These are phyloP conservation scores for Spondyliosoma cantharus DNA, from an alignment of 2,797 vertebrate species.

Conservation along the genomic window DNA sequence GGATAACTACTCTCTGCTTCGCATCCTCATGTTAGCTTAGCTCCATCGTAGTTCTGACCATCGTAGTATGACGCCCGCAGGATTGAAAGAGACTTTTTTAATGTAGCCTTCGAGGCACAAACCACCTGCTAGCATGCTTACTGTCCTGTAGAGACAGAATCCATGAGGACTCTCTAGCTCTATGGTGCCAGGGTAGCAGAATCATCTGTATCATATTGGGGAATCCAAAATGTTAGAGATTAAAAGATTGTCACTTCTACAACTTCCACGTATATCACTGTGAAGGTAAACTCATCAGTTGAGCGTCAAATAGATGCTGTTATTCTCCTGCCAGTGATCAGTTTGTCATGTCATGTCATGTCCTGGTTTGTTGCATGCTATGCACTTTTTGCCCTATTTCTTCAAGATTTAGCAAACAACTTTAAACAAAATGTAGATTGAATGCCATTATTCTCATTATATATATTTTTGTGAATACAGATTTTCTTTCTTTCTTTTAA, in stretches of 20 bases:
- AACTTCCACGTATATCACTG: not conserved
- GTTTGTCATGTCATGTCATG: conserved; percentile 13
- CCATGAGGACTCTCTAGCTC: not conserved
- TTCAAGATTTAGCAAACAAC: conserved; percentile 40
- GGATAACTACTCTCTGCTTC: conserved; percentile 66
- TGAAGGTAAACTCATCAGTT: conserved; percentile 7
- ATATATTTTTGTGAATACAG: conserved; percentile 62
- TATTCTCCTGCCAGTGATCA: not conserved
- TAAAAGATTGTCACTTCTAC: conserved; percentile 26
- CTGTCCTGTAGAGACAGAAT: conserved; percentile 11
- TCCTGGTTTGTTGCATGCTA: conserved; percentile 71
- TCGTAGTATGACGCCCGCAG: not conserved
- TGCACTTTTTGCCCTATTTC: conserved; percentile 69
- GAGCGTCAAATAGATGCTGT: conserved; percentile 9
- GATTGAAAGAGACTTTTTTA: conserved; percentile 1
- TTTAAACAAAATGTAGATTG: conserved; percentile 22
- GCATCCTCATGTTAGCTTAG: conserved; percentile 51
- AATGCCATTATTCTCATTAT: conserved; percentile 46
- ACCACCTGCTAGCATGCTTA: not conserved
- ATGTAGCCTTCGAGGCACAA: not conserved
- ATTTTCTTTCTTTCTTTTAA: conserved; percentile 60
- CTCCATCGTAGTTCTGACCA: conserved; percentile 34
- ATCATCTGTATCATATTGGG: not conserved
- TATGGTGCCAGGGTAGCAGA: not conserved
- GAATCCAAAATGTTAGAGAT: conserved; percentile 14